These are phyloP conservation scores for Drosophila pseudotakahashii DNA, from an alignment of 2,888 invertebrate species.

Conservation along the genomic window DNA sequence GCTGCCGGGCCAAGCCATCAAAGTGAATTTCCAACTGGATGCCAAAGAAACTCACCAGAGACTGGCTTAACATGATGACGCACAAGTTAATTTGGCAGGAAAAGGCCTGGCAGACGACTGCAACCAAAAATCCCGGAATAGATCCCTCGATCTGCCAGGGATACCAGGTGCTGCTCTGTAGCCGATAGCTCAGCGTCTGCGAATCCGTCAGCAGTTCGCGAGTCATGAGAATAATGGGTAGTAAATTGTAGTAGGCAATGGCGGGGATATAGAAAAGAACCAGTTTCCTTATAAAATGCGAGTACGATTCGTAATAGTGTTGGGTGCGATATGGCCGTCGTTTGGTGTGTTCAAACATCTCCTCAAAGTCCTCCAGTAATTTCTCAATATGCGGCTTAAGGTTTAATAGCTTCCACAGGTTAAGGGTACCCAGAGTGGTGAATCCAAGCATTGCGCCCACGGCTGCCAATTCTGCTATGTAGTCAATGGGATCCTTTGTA, in stretches of 20 bases:
- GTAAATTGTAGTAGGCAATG: constrained; percentile 1
- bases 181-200: background rate
- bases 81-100: background rate
- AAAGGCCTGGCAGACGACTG: background rate
- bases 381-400: constrained; percentile 6
- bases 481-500: background rate
- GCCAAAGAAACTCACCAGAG: background rate
- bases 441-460: constrained; percentile 12
- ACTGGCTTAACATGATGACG: constrained; percentile 1
- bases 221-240: background rate
- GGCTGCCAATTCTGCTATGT: constrained; percentile 4
- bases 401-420: background rate
- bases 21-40: constrained; percentile 16
- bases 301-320: background rate
- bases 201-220: constrained; percentile 1
- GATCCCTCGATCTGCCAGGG: constrained; percentile 16
- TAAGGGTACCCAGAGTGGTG: constrained; percentile 8
- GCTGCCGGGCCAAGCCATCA: constrained; percentile 10
- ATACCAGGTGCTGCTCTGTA: constrained; percentile 21
- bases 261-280: background rate
- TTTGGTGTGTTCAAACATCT: background rate
- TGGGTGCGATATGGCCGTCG: background rate
- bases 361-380: constrained; percentile 3
- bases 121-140: background rate
- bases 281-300: background rate